phyloP scores from a whole-genome alignment of 1,140 invertebrate genomes.

The Anoplolepis gracilipes region DNA sequence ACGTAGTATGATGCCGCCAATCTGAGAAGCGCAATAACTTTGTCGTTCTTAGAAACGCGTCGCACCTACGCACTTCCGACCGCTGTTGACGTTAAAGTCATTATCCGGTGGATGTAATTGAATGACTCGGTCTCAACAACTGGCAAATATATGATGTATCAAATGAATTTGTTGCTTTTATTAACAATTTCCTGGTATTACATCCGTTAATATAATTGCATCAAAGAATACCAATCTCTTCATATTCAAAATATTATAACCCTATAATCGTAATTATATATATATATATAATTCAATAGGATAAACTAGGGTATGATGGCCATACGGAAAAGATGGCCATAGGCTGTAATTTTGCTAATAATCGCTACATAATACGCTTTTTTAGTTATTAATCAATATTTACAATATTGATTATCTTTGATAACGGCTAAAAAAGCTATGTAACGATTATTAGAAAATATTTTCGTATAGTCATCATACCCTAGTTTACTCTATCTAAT shows the following conservation, averaged over 20 bases:
- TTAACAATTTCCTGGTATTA: constrained; percentile 44
- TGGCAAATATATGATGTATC: neutral
- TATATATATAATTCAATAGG: too few relatives aligned
- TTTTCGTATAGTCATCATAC: too few relatives aligned
- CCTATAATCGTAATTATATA: neutral
- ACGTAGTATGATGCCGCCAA: constrained; percentile 53
- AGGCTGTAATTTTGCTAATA: too few relatives aligned
- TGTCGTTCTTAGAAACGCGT: constrained; percentile 63
- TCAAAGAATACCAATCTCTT: neutral
- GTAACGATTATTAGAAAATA: too few relatives aligned
- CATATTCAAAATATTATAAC: neutral
- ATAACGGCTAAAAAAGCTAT: too few relatives aligned
- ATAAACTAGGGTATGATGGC: too few relatives aligned
- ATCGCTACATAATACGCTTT: too few relatives aligned
- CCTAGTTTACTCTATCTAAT: too few relatives aligned
- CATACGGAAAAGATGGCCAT: too few relatives aligned
- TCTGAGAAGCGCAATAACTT: constrained; percentile 56
- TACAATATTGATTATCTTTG: too few relatives aligned
- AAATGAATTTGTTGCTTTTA: constrained; percentile 2
- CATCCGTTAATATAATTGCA: neutral
- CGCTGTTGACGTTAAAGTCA: constrained; percentile 58
- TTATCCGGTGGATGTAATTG: constrained; percentile 58
- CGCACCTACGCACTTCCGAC: constrained; percentile 74
- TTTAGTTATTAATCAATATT: too few relatives aligned
- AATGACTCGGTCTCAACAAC: constrained; percentile 53